Base-by-base conservation (phyloP, 2,113 vertebrate species). In the Colossoma macropomum region DNA sequence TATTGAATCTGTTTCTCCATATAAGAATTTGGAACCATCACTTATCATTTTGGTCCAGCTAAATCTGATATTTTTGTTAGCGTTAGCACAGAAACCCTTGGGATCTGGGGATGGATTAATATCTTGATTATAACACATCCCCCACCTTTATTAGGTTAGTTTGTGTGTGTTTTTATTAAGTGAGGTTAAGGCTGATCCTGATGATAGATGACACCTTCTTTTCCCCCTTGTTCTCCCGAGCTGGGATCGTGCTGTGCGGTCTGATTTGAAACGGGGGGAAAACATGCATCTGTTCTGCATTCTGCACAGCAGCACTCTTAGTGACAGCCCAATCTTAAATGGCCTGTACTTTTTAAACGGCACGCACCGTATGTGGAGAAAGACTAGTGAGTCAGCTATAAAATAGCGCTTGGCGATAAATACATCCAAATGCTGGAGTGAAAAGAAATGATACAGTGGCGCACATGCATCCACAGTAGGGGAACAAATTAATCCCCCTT, bases 291-390 rank as follows among this genome's bases (percentile, higher is more conserved):
- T 5, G 48, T 59, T 70, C 21, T 79, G 50, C 30, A 32, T 21
- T 1, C 23, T 10, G 28, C 21, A 11, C 30, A 41, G 41, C 28
- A 34, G n/a, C 77, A 41, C 52, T 69, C 70, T 28, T 45, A 45
- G 16, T 80, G 77, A 69, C 65, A 79, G 66, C 28, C 70, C 54
- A 62, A 62, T 73, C 79, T 81, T 45, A 28, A 62, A 30, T 27
- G 7, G 68, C 52, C n/a, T 16, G 27, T 32, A 73, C 68, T 45
- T 48, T 59, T 80, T 56, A 60, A 71, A 23, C 38, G 1, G 54
- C 54, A 59, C 30, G 13, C 11, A 16, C 32, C 25, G 52, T 32
- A n/a, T 5, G 10, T 19, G 19, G 54, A 15, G 30, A 13, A 21
- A 38, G 28, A 59, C 25, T 16, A 25, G 13, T 21, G n/a, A 70